phyloP scores from a whole-genome alignment of 2,888 invertebrate genomes.

The Lapara coniferarum region DNA sequence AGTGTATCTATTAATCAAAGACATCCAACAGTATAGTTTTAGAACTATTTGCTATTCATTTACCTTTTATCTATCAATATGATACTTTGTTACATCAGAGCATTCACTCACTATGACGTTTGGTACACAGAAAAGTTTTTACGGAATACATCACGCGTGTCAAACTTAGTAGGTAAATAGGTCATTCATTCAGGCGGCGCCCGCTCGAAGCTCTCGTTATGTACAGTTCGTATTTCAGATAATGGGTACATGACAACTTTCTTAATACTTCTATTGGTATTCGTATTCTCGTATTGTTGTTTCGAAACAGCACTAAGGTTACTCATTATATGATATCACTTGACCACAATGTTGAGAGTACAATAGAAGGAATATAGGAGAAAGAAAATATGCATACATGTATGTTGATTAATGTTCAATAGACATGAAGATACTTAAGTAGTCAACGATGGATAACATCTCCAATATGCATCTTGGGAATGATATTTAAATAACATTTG shows the following conservation, averaged over 20 bases:
- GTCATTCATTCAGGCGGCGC: conserved; percentile 34
- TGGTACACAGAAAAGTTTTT: conserved; percentile 38
- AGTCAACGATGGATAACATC: neutral
- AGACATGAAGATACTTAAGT: neutral
- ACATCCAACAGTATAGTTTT: too few relatives aligned
- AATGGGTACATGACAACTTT: conserved; percentile 20
- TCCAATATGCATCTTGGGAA: neutral
- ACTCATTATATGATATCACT: conserved; percentile 6
- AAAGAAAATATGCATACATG: neutral
- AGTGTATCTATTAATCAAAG: too few relatives aligned
- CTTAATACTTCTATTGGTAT: conserved; percentile 9
- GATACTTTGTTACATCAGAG: too few relatives aligned
- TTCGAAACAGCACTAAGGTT: conserved; percentile 9
- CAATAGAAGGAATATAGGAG: conserved; percentile 6
- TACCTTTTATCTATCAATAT: too few relatives aligned
- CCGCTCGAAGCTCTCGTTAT: conserved; percentile 30
- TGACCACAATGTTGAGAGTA: neutral
- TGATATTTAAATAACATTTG: neutral
- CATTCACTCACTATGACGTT: conserved; percentile 34
- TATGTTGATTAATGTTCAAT: neutral
- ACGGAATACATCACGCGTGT: conserved; percentile 45
- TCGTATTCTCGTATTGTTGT: conserved; percentile 10
- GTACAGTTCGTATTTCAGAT: conserved; percentile 17
- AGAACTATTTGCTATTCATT: too few relatives aligned
- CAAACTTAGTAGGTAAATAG: conserved; percentile 46